Base-by-base conservation (phyloP, 2,113 vertebrate species). In the Syngnathoides biaculeatus region DNA sequence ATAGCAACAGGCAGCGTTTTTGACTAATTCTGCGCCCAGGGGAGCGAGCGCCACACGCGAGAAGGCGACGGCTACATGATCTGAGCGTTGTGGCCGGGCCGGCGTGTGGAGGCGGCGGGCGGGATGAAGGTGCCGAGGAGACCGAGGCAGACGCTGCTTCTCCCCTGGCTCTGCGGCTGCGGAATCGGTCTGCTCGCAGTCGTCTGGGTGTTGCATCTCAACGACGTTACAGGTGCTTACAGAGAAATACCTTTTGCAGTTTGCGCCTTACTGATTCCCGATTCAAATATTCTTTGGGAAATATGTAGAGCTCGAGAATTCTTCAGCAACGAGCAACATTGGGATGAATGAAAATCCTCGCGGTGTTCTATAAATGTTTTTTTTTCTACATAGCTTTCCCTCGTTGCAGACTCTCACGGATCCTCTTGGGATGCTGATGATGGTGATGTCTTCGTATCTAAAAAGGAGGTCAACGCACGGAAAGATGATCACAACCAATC, bases 61-160 rank as follows among this genome's bases (percentile, higher is more conserved):
- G 64, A 30, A 17, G 22, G 56, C 27, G 52, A n/a, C 26, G 50
- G 59, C 40, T 84, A 48, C 70, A 89, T 91, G 91, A 89, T 91
- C 43, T 90, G 87, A 91, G 67, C 60, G 64, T 63, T 52, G 66
- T 53, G 61, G 40, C 65, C 75, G n/a, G n/a, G n/a, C n/a, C n/a
- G 72, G 72, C 15, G 68, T 70, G 65, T 57, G 15, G 77, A 63
- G 52, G 68, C 71, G 64, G 57, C 64, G 62, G 86, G 76, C 74
- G 86, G 80, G 43, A 93, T 93, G 92, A 91, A 85, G 83, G 79
- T 81, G 68, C 79, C 76, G 78, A 77, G 79, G 77, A 88, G 82
- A 86, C 81, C 83, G 74, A 84, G 88, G 69, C 79, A 79, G 76
- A 86, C 81, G 80, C 87, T 69, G 47, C 83, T 91, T 59, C 84